Percentiles rank a stretch among this genome's conserved stretches.
Conservation (phyloP, 2,797 vertebrate species). For the Petrocephalus sullivani region DNA sequence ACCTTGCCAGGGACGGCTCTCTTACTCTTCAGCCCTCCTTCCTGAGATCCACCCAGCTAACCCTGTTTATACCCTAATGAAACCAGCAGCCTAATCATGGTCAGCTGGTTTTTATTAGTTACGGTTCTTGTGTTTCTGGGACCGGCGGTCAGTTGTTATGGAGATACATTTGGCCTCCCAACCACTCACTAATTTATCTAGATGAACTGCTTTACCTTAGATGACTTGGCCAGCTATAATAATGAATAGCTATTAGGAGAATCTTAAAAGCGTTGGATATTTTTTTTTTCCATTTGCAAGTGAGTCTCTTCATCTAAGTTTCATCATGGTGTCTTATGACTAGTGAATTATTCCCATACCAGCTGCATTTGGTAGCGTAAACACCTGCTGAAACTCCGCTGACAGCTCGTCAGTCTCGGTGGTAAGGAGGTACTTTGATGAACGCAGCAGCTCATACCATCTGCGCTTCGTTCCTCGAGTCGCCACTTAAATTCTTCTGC, state of each 20-base stretch:
- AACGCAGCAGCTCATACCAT: background rate
- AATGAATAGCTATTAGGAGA: background rate
- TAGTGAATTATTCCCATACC: background rate
- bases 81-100: background rate
- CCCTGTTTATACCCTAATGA: slow-evolving; percentile 2
- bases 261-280: background rate
- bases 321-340: background rate
- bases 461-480: background rate
- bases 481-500: background rate
- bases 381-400: background rate
- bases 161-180: background rate
- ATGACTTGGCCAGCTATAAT: background rate
- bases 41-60: background rate
- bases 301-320: background rate
- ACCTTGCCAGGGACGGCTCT: background rate
- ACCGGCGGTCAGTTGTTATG: background rate
- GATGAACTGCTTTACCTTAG: background rate
- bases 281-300: background rate
- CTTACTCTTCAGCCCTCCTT: background rate
- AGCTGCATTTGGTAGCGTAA: background rate
- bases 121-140: background rate
- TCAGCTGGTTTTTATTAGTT: slow-evolving; percentile 1
- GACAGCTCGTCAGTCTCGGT: background rate
- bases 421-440: background rate
- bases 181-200: background rate